A percentile compares a stretch with the other conserved stretches of the same genome.
phyloP scores from a whole-genome alignment of 2,888 invertebrate species.

The Pseudococcus longispinus region DNA sequence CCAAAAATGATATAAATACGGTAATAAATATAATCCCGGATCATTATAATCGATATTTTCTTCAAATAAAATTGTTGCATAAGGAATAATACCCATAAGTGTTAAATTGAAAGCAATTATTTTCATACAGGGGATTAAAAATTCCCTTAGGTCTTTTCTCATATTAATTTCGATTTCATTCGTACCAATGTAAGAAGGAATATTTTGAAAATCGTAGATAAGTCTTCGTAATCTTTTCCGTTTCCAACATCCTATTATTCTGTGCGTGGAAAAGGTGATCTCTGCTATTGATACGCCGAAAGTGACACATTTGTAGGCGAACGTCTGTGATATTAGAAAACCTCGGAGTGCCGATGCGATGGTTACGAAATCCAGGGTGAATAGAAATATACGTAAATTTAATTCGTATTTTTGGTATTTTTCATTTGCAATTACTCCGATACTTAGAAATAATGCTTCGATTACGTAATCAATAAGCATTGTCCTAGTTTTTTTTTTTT shows the following conservation, averaged over 20 bases:
- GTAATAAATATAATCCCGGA: neutral
- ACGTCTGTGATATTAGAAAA: neutral
- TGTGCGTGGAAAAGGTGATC: neutral
- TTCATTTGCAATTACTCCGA: neutral
- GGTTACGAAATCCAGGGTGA: neutral
- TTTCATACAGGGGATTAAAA: neutral
- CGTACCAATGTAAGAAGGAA: neutral
- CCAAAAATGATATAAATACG: conserved; percentile 17
- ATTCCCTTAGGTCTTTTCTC: neutral
- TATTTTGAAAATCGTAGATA: neutral
- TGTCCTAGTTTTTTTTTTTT: neutral
- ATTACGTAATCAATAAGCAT: neutral
- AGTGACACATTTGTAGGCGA: neutral
- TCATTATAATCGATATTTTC: neutral
- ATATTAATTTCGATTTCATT: neutral
- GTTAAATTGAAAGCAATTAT: neutral
- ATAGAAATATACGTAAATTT: neutral
- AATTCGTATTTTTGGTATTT: neutral
- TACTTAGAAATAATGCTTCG: neutral
- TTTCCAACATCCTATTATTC: conserved; percentile 4
- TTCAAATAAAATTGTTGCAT: neutral
- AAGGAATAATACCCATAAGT: neutral
- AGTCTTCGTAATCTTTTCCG: neutral
- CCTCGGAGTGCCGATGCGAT: neutral
- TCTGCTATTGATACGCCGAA: neutral